These are phyloP conservation scores for Sciaenops ocellatus DNA, from an alignment of 2,797 vertebrate species.

Conservation along the genomic window DNA sequence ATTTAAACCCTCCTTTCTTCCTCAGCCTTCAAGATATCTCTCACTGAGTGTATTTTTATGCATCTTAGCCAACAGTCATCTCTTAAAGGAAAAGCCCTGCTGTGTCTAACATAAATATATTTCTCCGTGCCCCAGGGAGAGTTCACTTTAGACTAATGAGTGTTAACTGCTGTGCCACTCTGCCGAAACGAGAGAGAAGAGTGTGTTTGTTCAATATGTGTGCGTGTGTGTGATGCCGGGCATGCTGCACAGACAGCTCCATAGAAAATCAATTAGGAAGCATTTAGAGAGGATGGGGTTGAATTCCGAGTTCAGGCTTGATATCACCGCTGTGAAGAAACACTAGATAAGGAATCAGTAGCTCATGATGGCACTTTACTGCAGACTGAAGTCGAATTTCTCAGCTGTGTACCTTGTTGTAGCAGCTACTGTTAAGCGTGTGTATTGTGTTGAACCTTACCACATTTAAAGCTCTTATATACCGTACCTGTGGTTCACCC, in stretches of 20 bases:
- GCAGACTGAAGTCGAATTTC: background rate
- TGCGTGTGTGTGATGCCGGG: constrained; percentile 6
- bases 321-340: background rate
- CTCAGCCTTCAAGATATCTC: background rate
- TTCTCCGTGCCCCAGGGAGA: constrained; percentile 4
- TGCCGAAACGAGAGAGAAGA: constrained; percentile 22
- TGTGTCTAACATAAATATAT: constrained; percentile 18
- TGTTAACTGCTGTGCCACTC: constrained; percentile 17
- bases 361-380: background rate
- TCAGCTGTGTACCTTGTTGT: background rate
- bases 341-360: background rate
- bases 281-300: constrained; percentile 24
- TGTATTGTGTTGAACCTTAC: background rate
- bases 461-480: background rate
- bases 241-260: constrained; percentile 15
- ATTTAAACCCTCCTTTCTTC: background rate
- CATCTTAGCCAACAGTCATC: background rate
- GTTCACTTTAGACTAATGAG: constrained; percentile 23
- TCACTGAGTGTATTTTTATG: background rate
- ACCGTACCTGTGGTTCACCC: background rate
- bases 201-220: constrained; percentile 14
- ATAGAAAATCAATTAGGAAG: constrained; percentile 40
- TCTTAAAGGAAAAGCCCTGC: background rate
- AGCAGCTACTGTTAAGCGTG: background rate
- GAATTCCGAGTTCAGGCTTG: constrained; percentile 24